phyloP scores from a whole-genome alignment of 2,888 invertebrate species.

The Apamea anceps region DNA sequence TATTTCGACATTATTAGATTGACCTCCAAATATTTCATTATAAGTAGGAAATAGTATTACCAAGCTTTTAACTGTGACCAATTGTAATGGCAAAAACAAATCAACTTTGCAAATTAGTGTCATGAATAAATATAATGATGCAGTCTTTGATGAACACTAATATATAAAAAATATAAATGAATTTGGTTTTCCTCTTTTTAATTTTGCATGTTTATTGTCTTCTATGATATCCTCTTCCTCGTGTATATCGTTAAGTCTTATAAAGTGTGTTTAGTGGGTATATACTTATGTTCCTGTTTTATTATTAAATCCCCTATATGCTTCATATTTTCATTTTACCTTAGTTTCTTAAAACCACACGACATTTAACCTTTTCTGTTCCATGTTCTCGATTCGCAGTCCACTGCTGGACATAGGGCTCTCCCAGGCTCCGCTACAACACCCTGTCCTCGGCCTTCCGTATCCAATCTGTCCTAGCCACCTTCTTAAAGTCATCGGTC shows the following conservation, averaged over 20 bases:
- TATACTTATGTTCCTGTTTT: not conserved
- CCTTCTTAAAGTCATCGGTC: no score
- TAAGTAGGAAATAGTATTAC: constrained; percentile 19
- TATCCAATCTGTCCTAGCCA: no score
- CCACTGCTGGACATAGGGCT: no score
- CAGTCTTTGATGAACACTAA: not conserved
- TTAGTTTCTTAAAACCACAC: not conserved
- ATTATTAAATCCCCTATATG: no score
- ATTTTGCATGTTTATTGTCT: no score
- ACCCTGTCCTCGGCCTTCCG: no score
- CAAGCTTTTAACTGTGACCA: constrained; percentile 21
- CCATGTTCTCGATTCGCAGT: no score
- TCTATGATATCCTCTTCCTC: not conserved
- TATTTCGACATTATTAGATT: not conserved
- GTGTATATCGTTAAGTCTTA: not conserved
- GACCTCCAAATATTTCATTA: constrained; percentile 22
- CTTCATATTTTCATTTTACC: not conserved
- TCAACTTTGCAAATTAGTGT: not conserved
- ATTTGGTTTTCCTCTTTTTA: not conserved
- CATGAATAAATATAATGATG: not conserved
- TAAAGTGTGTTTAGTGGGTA: no score
- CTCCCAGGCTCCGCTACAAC: no score
- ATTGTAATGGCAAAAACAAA: constrained; percentile 26
- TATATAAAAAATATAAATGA: not conserved
- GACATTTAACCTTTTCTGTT: not conserved